A percentile compares a stretch with the other conserved stretches of the same genome.
These are phyloP conservation scores for Perizoma flavofasciatum DNA, from an alignment of 2,888 invertebrate species.

Conservation along the genomic window DNA sequence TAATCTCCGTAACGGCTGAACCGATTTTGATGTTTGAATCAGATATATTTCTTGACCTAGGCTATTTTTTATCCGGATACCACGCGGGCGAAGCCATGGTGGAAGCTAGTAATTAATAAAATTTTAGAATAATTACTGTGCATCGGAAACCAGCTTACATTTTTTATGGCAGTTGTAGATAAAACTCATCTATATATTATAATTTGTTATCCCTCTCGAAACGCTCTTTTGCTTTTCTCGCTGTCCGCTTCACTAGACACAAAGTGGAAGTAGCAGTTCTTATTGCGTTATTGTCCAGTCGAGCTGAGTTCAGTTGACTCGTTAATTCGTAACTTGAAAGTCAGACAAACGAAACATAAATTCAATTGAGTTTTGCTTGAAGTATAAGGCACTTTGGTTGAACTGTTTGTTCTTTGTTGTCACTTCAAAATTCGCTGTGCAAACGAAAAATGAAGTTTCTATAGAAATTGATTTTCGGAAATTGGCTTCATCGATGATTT, in stretches of 20 bases:
- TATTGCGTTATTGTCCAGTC: conserved; percentile 29
- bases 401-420: not conserved
- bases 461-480: not conserved
- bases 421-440: too few relatives aligned
- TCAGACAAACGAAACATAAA: not conserved
- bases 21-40: too few relatives aligned
- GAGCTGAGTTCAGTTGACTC: conserved; percentile 21
- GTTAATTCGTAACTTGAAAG: conserved; percentile 23
- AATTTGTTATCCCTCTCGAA: conserved; percentile 4
- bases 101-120: too few relatives aligned
- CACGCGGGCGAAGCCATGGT: too few relatives aligned
- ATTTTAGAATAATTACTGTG: too few relatives aligned
- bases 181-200: not conserved
- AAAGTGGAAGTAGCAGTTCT: conserved; percentile 24
- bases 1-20: too few relatives aligned
- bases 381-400: conserved; percentile 2
- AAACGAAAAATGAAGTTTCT: not conserved
- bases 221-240: conserved; percentile 13
- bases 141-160: too few relatives aligned
- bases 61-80: too few relatives aligned
- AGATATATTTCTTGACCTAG: too few relatives aligned
- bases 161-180: not conserved
- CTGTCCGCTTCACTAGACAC: conserved; percentile 18
- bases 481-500: too few relatives aligned
- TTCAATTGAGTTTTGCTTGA: not conserved